Conservation (phyloP, 2,797 vertebrate species). For the Centropyge bicolor region DNA sequence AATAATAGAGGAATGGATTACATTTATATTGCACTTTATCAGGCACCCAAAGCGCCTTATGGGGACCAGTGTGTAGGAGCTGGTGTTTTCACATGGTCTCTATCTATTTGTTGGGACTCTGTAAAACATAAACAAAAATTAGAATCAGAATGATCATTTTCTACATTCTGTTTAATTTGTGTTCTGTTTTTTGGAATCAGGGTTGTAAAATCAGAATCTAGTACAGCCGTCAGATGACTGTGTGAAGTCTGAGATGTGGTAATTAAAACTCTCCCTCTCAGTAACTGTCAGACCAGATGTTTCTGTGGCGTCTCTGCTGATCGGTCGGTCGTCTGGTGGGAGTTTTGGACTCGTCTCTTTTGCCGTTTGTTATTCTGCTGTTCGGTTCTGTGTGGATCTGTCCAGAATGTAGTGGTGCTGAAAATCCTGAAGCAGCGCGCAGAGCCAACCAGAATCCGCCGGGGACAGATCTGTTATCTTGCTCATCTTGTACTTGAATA, state of each 20-base stretch:
- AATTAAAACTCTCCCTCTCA: background rate
- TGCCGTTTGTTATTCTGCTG: slow-evolving; percentile 36
- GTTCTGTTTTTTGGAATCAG: background rate
- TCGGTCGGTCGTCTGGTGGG: slow-evolving; percentile 3
- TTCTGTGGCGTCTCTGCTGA: background rate
- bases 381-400: slow-evolving; percentile 56
- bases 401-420: slow-evolving; percentile 68
- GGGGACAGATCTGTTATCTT: slow-evolving; percentile 66
- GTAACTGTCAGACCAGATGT: slow-evolving; percentile 9
- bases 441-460: slow-evolving; percentile 57
- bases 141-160: no score
- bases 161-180: no score
- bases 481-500: slow-evolving; percentile 34
- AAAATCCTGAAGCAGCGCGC: slow-evolving; percentile 55
- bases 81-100: no score
- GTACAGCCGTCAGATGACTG: no score
- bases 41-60: no score
- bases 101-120: no score
- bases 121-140: no score
- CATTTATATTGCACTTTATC: no score
- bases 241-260: no score
- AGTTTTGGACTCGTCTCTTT: background rate
- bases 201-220: background rate
- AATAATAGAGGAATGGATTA: no score
- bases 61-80: no score